Evolutionary conservation across 2,797 vertebrate genomes (phyloP).

Genomic region (Phoebastria nigripes): DNA sequence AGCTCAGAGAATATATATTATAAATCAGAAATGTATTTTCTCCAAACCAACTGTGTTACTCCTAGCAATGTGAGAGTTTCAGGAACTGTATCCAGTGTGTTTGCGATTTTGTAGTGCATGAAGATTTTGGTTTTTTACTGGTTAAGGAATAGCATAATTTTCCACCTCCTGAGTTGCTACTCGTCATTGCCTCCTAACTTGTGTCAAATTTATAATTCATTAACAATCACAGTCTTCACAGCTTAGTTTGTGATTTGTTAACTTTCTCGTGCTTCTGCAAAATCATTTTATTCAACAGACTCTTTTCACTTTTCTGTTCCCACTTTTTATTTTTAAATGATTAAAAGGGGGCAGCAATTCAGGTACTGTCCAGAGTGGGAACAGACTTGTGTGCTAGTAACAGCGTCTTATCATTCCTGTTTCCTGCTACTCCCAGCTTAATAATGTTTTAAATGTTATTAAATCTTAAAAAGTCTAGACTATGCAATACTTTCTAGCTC

Average conservation of each 20-base stretch:
- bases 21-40: not conserved
- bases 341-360: not conserved
- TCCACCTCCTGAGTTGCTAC: not conserved
- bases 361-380: not conserved
- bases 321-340: not conserved
- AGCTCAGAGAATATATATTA: not conserved
- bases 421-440: not conserved
- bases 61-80: not conserved
- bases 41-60: not conserved
- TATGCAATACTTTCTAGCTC: not conserved
- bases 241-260: not conserved
- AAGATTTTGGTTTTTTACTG: not conserved
- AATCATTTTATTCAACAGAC: not conserved
- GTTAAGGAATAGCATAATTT: not conserved
- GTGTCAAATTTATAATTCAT: constrained; percentile 19
- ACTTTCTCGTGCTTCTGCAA: not conserved
- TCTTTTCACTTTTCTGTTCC: not conserved
- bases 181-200: not conserved
- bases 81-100: not conserved
- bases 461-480: not conserved
- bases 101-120: not conserved
- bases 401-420: not conserved
- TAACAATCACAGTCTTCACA: not conserved
- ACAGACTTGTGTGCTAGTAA: not conserved
- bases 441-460: not conserved